A percentile compares a stretch with the other conserved stretches of the same genome.
Evolutionary conservation across 2,797 vertebrate genomes (phyloP).

Genomic region (Threskiornis aethiopicus): DNA sequence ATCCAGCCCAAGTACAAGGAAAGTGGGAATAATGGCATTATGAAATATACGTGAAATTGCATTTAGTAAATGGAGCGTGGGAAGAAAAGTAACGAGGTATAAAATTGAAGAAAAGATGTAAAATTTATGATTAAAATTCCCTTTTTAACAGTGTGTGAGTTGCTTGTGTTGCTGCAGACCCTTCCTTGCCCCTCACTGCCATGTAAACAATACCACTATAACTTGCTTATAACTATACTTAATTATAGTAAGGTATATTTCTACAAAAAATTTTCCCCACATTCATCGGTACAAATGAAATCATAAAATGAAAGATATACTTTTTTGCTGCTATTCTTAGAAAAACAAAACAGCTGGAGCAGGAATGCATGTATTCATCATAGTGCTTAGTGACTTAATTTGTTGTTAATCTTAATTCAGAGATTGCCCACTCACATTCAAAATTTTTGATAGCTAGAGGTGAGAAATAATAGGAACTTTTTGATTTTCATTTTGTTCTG

Average conservation of each 20-base stretch:
- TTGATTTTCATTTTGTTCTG: not conserved
- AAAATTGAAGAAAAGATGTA: not conserved
- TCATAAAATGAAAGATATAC: not conserved
- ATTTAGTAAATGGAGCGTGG: not conserved
- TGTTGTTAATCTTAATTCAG: not conserved
- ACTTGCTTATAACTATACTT: not conserved
- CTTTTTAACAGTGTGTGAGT: not conserved
- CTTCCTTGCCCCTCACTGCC: not conserved
- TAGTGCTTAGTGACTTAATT: not conserved
- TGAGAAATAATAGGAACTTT: not conserved
- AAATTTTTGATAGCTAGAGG: not conserved
- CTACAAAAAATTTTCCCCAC: not conserved
- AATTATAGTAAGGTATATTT: not conserved
- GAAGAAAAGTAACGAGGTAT: not conserved
- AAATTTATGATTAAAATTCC: not conserved
- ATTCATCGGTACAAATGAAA: not conserved
- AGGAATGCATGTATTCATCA: not conserved
- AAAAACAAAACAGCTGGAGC: not conserved
- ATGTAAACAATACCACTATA: not conserved
- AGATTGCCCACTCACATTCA: not conserved
- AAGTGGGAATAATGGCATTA: not conserved
- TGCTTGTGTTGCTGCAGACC: not conserved
- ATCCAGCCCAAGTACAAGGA: not conserved
- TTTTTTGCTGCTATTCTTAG: not conserved
- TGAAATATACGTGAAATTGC: not conserved